phyloP scores from a whole-genome alignment of 2,888 invertebrate species.

The Patella caerulea region DNA sequence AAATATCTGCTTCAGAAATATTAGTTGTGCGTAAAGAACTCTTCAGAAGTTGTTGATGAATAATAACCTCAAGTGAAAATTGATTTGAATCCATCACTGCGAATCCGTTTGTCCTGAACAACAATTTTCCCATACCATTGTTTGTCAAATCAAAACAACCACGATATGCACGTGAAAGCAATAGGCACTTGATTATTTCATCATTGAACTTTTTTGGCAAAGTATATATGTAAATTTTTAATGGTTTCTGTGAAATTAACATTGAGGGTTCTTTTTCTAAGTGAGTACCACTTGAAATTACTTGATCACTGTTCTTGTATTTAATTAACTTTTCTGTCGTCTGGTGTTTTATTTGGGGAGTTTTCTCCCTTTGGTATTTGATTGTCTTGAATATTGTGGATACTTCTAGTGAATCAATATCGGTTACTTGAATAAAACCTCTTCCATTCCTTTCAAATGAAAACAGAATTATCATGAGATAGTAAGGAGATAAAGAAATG shows the following conservation, averaged over 20 bases:
- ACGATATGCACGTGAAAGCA: not conserved
- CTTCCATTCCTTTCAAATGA: too few species aligned
- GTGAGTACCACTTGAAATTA: not conserved
- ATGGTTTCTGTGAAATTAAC: slow-evolving; percentile 17
- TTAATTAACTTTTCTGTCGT: not conserved
- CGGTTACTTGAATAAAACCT: too few species aligned
- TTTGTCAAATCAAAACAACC: slow-evolving; percentile 34
- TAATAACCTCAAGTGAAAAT: slow-evolving; percentile 49
- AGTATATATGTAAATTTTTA: slow-evolving; percentile 43
- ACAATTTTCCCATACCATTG: slow-evolving; percentile 36
- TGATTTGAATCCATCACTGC: slow-evolving; percentile 33
- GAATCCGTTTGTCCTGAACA: slow-evolving; percentile 21
- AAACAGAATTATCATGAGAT: too few species aligned
- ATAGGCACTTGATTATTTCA: slow-evolving; percentile 29
- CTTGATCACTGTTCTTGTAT: slow-evolving; percentile 4
- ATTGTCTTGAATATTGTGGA: not conserved
- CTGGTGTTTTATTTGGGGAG: not conserved
- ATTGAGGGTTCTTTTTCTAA: not conserved
- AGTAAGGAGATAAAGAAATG: too few species aligned
- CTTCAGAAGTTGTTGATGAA: slow-evolving; percentile 46
- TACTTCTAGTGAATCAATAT: not conserved
- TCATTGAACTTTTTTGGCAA: slow-evolving; percentile 37
- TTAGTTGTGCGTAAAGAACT: slow-evolving; percentile 42
- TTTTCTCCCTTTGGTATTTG: slow-evolving; percentile 8
- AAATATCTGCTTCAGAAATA: slow-evolving; percentile 42